A percentile compares a stretch with the other conserved stretches of the same genome.
These are phyloP conservation scores for Melanaphis sacchari DNA, from an alignment of 1,140 invertebrate species.

Conservation along the genomic window DNA sequence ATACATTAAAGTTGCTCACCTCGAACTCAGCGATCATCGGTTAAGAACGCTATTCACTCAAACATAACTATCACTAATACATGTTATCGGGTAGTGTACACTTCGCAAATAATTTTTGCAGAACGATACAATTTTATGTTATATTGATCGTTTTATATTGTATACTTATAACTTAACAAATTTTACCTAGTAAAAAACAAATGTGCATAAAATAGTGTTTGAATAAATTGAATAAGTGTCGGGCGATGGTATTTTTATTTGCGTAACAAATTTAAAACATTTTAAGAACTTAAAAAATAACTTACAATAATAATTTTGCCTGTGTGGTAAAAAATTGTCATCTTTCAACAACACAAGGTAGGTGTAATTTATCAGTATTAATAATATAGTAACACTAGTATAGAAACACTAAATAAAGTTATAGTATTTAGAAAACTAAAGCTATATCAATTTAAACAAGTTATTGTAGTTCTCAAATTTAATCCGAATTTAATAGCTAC, in stretches of 20 bases:
- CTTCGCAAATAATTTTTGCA: not conserved
- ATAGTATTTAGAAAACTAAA: not conserved
- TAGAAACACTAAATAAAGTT: not conserved
- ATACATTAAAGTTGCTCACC: constrained; percentile 36
- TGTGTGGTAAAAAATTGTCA: not conserved
- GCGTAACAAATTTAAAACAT: not conserved
- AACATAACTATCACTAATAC: constrained; percentile 10
- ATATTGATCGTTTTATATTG: not conserved
- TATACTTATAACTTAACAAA: not conserved
- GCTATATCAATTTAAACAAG: not conserved
- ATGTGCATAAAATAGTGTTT: not conserved
- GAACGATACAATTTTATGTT: not conserved
- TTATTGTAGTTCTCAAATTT: not conserved
- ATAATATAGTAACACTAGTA: not conserved
- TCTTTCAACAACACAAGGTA: not conserved
- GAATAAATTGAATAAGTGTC: not conserved
- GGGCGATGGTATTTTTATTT: not conserved
- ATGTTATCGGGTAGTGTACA: not conserved
- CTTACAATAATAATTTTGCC: not conserved
- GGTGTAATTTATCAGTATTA: not conserved
- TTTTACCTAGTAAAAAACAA: not conserved
- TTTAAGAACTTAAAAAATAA: not conserved
- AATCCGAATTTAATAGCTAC: not conserved
- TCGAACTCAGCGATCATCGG: constrained; percentile 26
- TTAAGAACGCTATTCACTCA: not conserved